These are phyloP conservation scores for Oophaga sylvatica DNA, from an alignment of 2,797 vertebrate genomes.

Conservation along the genomic window DNA sequence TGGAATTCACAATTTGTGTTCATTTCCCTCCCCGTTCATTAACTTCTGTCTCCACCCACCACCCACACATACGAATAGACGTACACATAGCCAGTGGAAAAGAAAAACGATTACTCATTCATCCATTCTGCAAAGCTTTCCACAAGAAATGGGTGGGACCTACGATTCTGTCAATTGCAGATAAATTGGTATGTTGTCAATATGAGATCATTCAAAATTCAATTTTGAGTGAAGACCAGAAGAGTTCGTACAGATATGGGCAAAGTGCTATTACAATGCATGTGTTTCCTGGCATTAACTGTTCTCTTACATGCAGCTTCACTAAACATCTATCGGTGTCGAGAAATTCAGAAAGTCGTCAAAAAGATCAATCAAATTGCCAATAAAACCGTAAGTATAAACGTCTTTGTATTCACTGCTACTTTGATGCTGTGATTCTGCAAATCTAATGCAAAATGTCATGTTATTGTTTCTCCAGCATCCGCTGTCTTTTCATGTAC, in stretches of 20 bases:
- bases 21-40: conserved; percentile 86
- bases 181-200: conserved; percentile 85
- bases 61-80: conserved; percentile 70
- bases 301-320: conserved; percentile 12
- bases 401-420: background rate
- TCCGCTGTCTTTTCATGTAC: conserved; percentile 69
- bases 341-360: conserved; percentile 66
- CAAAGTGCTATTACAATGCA: conserved; percentile 73
- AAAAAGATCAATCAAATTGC: conserved; percentile 59
- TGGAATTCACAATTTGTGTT: conserved; percentile 89
- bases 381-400: conserved; percentile 73
- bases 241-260: conserved; percentile 73
- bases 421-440: conserved; percentile 30
- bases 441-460: conserved; percentile 62
- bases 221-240: conserved; percentile 54
- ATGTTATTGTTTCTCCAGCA: conserved; percentile 70
- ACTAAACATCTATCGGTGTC: conserved; percentile 56
- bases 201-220: conserved; percentile 71
- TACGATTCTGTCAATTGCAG: conserved; percentile 85
- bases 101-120: conserved; percentile 94
- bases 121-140: conserved; percentile 90
- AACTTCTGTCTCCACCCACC: conserved; percentile 79
- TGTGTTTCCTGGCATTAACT: conserved; percentile 73
- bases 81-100: conserved; percentile 91
- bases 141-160: conserved; percentile 87